Evolutionary conservation across 2,113 vertebrate species (phyloP), one percentile per base, ranked within the genome.

Genomic region (Mobula birostris): DNA sequence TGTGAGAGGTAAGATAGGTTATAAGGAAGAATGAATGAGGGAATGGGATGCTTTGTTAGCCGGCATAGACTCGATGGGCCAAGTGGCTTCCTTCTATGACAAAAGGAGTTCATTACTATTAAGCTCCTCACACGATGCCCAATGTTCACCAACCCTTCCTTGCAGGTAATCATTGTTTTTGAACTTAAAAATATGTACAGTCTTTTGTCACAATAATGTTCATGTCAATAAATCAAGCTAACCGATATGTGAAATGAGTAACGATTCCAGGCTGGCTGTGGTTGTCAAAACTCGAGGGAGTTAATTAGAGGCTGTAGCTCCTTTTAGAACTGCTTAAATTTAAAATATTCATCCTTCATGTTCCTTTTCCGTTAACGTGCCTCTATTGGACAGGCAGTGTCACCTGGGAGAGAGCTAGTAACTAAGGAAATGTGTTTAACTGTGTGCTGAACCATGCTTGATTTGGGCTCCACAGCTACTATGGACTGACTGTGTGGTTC

Each of bases 401-500:
- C 85, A 32, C 85, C 7, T 2, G 24, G 12, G 15, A 17, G 15
- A 40, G 29, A 14, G 1, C 29, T 15, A 68, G 63, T 90, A 19
- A 32, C 85, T 90, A 32, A 19, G 29, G 48, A 66, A 90, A 7
- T 90, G 1, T 29, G n/a, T 32, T 90, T 63, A 90, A 90, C n/a
- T 90, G 29, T 66, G 15, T 36, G 29, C 66, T 90, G 85, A 90
- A 90, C 61, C 61, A n/a, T 90, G 66, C 32, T 90, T 32, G 32
- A n/a, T 66, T 90, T 90, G 85, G 66, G 3, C 24, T 74, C 68
- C 74, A 70, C 68, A 99, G 99, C 95, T 99, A 99, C 96, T 98
- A 99, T 0, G 99, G 99, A 21, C 97, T 99, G 94, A 98, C 97
- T 0, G 98, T 99, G 76, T 99, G 99, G 99, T 99, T 99, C 95